A percentile compares a stretch with the other conserved stretches of the same genome.
These are phyloP conservation scores for Andrena cerasifolii DNA, from an alignment of 1,140 invertebrate genomes.

Conservation along the genomic window DNA sequence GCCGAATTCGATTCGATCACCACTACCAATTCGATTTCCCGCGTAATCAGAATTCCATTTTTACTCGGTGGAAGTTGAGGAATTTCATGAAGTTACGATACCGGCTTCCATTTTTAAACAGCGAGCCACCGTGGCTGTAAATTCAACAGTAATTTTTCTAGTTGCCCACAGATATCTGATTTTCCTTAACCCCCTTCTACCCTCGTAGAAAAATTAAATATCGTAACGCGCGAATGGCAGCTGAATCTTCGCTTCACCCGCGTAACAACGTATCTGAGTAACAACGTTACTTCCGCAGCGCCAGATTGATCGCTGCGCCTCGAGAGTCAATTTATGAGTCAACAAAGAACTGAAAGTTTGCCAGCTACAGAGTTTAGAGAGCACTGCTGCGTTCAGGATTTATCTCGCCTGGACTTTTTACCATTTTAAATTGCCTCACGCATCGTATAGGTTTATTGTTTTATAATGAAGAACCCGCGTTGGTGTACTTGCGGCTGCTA, in stretches of 20 bases:
- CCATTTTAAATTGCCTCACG: slow-evolving; percentile 26
- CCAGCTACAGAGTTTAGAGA: background rate
- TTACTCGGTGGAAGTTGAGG: background rate
- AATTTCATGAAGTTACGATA: background rate
- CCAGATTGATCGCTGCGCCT: slow-evolving; percentile 22
- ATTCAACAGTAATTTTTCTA: too few species aligned
- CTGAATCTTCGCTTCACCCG: slow-evolving; percentile 39
- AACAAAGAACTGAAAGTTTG: slow-evolving; percentile 22
- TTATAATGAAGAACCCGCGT: too few species aligned
- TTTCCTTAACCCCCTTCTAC: too few species aligned
- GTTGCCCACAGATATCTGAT: too few species aligned
- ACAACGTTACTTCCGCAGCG: background rate
- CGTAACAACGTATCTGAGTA: slow-evolving; percentile 16
- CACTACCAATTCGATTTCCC: slow-evolving; percentile 27
- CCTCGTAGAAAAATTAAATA: too few species aligned
- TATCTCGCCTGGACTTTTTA: slow-evolving; percentile 4
- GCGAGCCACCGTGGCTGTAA: too few species aligned
- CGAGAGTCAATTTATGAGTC: slow-evolving; percentile 4
- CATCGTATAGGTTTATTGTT: slow-evolving; percentile 28
- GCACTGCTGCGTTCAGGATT: background rate
- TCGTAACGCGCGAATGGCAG: slow-evolving; percentile 29
- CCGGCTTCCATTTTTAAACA: background rate
- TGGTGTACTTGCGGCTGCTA: too few species aligned
- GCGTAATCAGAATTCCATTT: slow-evolving; percentile 33
- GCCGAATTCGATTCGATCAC: slow-evolving; percentile 31